phyloP scores from a whole-genome alignment of 1,140 invertebrate species.

The Drosophila watanabei region DNA sequence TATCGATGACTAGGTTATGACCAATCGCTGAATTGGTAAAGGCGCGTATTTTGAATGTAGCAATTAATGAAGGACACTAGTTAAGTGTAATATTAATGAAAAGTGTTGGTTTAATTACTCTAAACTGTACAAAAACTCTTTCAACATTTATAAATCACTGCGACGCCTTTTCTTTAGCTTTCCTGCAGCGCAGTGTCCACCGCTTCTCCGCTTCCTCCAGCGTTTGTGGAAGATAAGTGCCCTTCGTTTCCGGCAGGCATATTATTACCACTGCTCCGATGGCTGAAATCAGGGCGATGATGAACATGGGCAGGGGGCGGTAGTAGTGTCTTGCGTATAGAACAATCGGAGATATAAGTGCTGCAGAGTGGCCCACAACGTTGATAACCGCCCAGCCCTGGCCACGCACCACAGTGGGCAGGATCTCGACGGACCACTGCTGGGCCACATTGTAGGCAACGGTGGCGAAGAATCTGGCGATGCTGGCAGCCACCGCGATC shows the following conservation, averaged over 20 bases:
- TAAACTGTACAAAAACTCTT: neutral
- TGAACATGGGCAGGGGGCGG: slow-evolving; percentile 89
- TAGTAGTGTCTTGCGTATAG: slow-evolving; percentile 91
- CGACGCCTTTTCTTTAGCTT: neutral
- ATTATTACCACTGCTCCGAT: slow-evolving; percentile 90
- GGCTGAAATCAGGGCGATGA: slow-evolving; percentile 89
- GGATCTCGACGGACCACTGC: slow-evolving; percentile 93
- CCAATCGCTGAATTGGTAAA: neutral
- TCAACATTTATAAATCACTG: neutral
- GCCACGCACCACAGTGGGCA: slow-evolving; percentile 94
- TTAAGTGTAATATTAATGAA: neutral
- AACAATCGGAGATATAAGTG: slow-evolving; percentile 92
- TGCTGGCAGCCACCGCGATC: slow-evolving; percentile 90
- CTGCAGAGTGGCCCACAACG: slow-evolving; percentile 93
- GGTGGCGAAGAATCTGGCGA: slow-evolving; percentile 93
- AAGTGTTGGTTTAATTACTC: neutral
- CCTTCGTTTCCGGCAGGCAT: slow-evolving; percentile 93
- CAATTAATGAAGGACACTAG: neutral
- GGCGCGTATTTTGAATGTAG: neutral
- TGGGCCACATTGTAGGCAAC: slow-evolving; percentile 95
- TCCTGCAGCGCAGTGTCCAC: slow-evolving; percentile 18
- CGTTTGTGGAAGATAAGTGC: slow-evolving; percentile 92
- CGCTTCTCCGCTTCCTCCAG: slow-evolving; percentile 39
- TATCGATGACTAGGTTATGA: neutral
- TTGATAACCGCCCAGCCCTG: slow-evolving; percentile 93